phyloP scores from a whole-genome alignment of 2,797 vertebrate genomes.

The Australoheros facetus region DNA sequence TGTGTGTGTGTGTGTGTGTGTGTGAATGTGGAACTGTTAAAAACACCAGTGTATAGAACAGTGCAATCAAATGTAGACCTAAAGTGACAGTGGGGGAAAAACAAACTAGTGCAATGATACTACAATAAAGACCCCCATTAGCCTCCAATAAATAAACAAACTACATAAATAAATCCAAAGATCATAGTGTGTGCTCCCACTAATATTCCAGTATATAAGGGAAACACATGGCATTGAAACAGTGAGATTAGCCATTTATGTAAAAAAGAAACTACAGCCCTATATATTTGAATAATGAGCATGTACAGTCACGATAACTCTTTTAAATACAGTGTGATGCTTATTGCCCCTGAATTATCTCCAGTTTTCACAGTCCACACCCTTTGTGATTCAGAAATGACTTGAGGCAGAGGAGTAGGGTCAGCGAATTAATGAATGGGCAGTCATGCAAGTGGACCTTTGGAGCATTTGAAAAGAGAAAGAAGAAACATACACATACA shows the following conservation, averaged over 20 bases:
- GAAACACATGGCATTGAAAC: constrained; percentile 25
- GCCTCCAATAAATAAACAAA: not conserved
- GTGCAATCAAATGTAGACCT: constrained; percentile 41
- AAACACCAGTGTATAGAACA: constrained; percentile 24
- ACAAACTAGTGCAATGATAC: not conserved
- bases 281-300: constrained; percentile 55
- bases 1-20: not conserved
- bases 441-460: constrained; percentile 18
- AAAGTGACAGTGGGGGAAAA: not conserved
- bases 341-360: constrained; percentile 60
- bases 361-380: constrained; percentile 48
- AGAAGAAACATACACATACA: not conserved
- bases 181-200: not conserved
- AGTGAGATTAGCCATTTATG: constrained; percentile 26
- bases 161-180: constrained; percentile 1
- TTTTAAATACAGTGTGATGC: constrained; percentile 38
- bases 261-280: constrained; percentile 12
- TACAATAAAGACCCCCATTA: not conserved
- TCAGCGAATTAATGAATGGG: constrained; percentile 22
- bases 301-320: constrained; percentile 43
- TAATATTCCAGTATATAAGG: constrained; percentile 5
- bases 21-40: constrained; percentile 19
- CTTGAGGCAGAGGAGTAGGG: constrained; percentile 31
- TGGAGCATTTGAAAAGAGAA: not conserved
- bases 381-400: constrained; percentile 49